phyloP scores from a whole-genome alignment of 2,113 vertebrate species.

The Euleptes europaea region DNA sequence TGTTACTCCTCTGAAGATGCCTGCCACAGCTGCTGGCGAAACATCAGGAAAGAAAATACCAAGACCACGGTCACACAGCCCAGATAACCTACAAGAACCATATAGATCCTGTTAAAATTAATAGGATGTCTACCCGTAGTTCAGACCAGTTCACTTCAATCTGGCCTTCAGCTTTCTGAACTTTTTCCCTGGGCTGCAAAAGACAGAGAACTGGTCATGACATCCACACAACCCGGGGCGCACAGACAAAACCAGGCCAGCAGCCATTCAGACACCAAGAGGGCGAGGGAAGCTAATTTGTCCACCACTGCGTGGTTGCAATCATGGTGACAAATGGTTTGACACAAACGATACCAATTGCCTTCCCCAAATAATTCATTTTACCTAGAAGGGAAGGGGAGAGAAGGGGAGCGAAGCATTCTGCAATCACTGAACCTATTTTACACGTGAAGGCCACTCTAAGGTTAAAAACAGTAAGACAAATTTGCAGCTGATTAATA shows the following conservation, averaged over 20 bases:
- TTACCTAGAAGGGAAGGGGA: constrained; percentile 23
- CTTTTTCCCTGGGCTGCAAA: background rate
- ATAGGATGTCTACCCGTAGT: background rate
- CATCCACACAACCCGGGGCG: background rate
- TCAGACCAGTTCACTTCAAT: background rate
- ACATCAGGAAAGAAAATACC: too few species aligned
- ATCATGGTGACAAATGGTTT: constrained; percentile 42
- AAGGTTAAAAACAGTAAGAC: constrained; percentile 73
- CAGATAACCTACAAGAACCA: too few species aligned
- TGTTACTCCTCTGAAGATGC: too few species aligned
- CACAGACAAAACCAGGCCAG: constrained; percentile 25
- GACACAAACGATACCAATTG: constrained; percentile 19
- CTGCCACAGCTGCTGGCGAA: too few species aligned
- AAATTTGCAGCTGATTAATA: constrained; percentile 73
- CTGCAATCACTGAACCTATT: constrained; percentile 60
- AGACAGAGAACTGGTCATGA: background rate
- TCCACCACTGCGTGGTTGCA: constrained; percentile 3
- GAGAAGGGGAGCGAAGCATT: constrained; percentile 38
- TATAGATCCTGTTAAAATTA: background rate
- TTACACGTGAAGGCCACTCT: constrained; percentile 66
- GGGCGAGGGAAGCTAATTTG: constrained; percentile 30
- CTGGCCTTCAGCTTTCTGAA: background rate
- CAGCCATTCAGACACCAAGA: background rate
- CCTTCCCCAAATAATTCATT: constrained; percentile 61
- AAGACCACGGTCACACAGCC: too few species aligned